These are phyloP conservation scores for Aptenodytes forsteri DNA, from an alignment of 2,113 vertebrate genomes.

Conservation along the genomic window DNA sequence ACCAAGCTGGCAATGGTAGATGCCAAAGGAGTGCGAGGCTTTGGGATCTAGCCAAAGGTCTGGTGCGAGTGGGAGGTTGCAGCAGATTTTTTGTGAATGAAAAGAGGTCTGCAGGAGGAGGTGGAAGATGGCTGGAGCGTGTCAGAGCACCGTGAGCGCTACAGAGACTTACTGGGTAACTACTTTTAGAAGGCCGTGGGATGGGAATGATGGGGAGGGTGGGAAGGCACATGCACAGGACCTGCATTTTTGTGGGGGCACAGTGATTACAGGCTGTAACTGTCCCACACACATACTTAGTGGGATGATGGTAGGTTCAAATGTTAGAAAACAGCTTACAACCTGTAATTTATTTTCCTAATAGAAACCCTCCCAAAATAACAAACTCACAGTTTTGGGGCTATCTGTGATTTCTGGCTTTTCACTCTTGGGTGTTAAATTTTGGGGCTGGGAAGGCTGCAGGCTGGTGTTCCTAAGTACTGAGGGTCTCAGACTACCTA, in stretches of 20 bases:
- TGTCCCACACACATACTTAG: not conserved
- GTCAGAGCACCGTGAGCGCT: not conserved
- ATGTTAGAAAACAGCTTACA: not conserved
- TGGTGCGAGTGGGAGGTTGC: not conserved
- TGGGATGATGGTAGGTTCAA: not conserved
- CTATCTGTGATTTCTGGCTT: not conserved
- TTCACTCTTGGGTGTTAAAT: not conserved
- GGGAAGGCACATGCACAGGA: not conserved
- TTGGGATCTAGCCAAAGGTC: not conserved
- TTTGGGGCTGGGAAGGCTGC: not conserved
- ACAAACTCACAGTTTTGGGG: not conserved
- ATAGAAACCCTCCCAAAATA: not conserved
- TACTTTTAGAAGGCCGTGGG: not conserved
- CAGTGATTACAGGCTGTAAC: not conserved
- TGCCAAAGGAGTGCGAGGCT: fast-evolving
- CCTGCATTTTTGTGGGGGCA: not conserved
- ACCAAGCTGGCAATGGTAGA: not conserved
- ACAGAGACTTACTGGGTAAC: not conserved
- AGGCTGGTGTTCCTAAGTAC: not conserved
- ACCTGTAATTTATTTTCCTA: not conserved
- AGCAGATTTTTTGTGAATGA: conserved; percentile 26
- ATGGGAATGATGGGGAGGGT: not conserved
- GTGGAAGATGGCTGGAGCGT: not conserved
- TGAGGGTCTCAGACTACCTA: not conserved
- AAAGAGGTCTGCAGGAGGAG: not conserved